Base-by-base conservation (phyloP, 2,113 vertebrate species). In the Gambusia holbrooki region DNA sequence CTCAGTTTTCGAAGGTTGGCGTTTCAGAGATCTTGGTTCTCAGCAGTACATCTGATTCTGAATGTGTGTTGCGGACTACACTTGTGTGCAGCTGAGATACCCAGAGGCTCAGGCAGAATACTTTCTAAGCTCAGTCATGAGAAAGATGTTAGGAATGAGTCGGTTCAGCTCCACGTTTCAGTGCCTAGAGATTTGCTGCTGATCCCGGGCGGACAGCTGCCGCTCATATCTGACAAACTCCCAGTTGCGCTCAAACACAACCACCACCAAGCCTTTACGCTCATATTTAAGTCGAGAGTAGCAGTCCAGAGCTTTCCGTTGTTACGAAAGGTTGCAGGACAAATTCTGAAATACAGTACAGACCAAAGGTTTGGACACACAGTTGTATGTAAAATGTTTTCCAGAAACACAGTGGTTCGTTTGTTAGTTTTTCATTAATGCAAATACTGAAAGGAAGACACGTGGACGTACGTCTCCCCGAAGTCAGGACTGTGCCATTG, bases 181-280 rank as follows among this genome's bases (percentile, higher is more conserved):
- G 29, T 64, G 71, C 40, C 25, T 76, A 85, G 66, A 74, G 79
- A 85, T 86, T 86, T 82, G 80, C 73, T 80, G 77, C 81, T 76
- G 79, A 54, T 74, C 62, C 73, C 61, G 40, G 28, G 78, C 65
- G 62, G 90, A 77, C 94, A 95, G 93, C 93, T 95, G 93, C 80
- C 68, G 75, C 83, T 70, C 79, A 74, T 81, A 79, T 66, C 63
- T 54, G 80, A 54, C 76, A 82, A 80, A 70, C 82, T 72, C 69
- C 51, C 51, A 62, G 68, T 37, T 66, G 60, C 58, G 22, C 58
- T 35, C 14, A 1, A 66, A 64, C 37, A 61, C 75, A 87, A 81
- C 30, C 62, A 65, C 82, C 76, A 85, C 33, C 2, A 27, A 60
- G 69, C 33, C 28, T 65, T 48, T 60, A 71, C 73, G 67, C 69